Conservation (phyloP, 2,797 vertebrate genomes). For the Trematomus bernacchii region DNA sequence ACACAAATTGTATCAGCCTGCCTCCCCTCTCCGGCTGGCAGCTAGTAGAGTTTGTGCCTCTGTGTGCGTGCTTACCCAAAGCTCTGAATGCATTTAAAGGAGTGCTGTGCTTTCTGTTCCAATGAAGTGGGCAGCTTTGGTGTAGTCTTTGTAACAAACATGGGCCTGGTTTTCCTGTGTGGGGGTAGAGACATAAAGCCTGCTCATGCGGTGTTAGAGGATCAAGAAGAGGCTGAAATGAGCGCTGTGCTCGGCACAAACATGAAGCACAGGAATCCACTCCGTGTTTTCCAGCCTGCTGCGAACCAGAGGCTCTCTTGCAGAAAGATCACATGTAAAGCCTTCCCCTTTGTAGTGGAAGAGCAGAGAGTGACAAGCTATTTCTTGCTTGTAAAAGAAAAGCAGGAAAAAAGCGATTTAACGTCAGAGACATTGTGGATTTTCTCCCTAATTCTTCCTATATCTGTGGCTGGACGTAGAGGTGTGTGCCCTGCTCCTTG, state of each 20-base stretch:
- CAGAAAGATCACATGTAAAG: conserved; percentile 93
- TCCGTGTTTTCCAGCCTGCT: conserved; percentile 84
- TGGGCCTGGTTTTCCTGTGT: conserved; percentile 22
- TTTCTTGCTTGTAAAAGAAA: conserved; percentile 88
- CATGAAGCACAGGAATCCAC: conserved; percentile 73
- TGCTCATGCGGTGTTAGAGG: conserved; percentile 35
- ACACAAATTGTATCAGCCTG: conserved; percentile 69
- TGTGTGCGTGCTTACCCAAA: conserved; percentile 33
- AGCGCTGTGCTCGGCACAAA: conserved; percentile 32
- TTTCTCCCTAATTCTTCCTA: conserved; percentile 67
- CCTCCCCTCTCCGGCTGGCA: conserved; percentile 61
- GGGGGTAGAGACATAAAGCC: conserved; percentile 37
- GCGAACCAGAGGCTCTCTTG: conserved; percentile 88
- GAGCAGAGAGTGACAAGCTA: conserved; percentile 91
- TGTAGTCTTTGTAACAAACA: conserved; percentile 32
- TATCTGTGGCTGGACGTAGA: conserved; percentile 81
- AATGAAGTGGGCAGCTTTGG: conserved; percentile 25
- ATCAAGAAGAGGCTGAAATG: conserved; percentile 45
- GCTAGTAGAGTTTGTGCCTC: conserved; percentile 50
- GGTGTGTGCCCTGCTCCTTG: conserved; percentile 55
- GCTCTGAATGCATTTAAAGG: conserved; percentile 59
- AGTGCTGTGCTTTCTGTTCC: conserved; percentile 33
- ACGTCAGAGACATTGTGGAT: conserved; percentile 80
- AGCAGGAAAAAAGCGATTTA: conserved; percentile 63
- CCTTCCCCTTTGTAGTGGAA: conserved; percentile 93